Conservation (phyloP, 2,797 vertebrate species). For the Crossoptilon crossoptilon region DNA sequence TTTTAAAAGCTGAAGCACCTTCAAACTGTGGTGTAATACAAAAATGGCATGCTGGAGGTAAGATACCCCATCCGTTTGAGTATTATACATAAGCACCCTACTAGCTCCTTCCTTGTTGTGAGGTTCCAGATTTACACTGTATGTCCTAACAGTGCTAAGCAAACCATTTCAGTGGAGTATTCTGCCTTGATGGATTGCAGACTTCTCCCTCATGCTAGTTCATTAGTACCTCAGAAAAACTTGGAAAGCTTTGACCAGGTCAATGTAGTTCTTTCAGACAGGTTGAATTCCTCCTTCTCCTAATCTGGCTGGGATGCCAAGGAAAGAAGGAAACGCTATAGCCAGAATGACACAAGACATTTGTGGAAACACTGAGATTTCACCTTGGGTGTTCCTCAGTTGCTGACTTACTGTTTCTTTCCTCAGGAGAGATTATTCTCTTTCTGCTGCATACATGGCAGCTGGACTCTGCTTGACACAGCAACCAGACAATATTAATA, state of each 20-base stretch:
- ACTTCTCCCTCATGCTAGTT: not conserved
- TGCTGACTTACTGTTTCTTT: not conserved
- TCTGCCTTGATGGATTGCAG: not conserved
- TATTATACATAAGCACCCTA: not conserved
- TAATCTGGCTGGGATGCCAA: not conserved
- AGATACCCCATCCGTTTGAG: not conserved
- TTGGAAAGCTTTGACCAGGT: not conserved
- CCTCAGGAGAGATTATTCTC: not conserved
- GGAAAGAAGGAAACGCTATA: not conserved
- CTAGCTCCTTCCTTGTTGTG: not conserved
- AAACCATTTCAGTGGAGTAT: not conserved
- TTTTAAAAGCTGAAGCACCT: not conserved
- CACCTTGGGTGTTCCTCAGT: not conserved
- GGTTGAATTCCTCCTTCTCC: not conserved
- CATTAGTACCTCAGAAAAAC: not conserved
- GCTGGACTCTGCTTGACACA: not conserved
- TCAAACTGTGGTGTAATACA: not conserved
- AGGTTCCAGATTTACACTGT: not conserved
- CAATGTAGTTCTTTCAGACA: not conserved
- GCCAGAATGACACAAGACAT: not conserved
- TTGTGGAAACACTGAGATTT: not conserved
- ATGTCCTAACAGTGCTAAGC: not conserved
- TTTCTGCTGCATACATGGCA: not conserved
- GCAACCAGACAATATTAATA: not conserved
- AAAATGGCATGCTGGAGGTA: not conserved